These are phyloP conservation scores for Bombus confusus DNA, from an alignment of 1,140 invertebrate genomes.

Conservation along the genomic window DNA sequence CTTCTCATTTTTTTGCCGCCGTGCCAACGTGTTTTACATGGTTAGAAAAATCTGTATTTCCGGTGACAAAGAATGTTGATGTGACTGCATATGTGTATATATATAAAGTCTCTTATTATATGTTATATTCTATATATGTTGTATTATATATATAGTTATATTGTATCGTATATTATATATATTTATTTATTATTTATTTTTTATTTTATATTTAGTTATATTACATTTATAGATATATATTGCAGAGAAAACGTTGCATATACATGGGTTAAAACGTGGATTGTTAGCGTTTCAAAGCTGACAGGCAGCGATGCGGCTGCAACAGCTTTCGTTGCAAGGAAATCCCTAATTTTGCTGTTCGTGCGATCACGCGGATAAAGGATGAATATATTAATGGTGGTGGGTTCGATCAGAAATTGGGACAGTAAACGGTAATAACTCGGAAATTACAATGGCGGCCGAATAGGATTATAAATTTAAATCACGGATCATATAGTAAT, in stretches of 20 bases:
- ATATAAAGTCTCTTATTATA: no score
- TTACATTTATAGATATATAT: neutral
- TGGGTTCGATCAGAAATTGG: constrained; percentile 56
- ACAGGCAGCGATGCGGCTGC: rapidly evolving
- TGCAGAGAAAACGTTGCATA: neutral
- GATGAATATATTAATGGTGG: constrained; percentile 54
- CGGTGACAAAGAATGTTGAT: neutral
- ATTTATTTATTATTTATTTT: neutral
- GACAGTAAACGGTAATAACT: constrained; percentile 63
- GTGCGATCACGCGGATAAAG: constrained; percentile 21
- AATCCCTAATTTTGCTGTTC: constrained; percentile 47
- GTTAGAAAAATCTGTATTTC: neutral
- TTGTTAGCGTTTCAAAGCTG: neutral
- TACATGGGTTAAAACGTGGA: neutral
- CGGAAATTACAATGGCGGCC: constrained; percentile 53
- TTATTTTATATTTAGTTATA: no score
- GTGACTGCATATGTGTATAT: neutral
- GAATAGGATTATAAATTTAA: constrained; percentile 69
- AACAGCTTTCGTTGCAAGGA: constrained; percentile 21
- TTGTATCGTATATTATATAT: no score
- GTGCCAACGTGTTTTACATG: neutral
- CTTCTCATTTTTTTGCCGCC: neutral
- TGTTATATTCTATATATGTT: no score
- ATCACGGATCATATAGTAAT: constrained; percentile 67
- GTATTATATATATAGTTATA: no score